A percentile compares a stretch with the other conserved stretches of the same genome.
Evolutionary conservation across 2,888 invertebrate species (phyloP).

Genomic region (Acholoe squamosa): DNA sequence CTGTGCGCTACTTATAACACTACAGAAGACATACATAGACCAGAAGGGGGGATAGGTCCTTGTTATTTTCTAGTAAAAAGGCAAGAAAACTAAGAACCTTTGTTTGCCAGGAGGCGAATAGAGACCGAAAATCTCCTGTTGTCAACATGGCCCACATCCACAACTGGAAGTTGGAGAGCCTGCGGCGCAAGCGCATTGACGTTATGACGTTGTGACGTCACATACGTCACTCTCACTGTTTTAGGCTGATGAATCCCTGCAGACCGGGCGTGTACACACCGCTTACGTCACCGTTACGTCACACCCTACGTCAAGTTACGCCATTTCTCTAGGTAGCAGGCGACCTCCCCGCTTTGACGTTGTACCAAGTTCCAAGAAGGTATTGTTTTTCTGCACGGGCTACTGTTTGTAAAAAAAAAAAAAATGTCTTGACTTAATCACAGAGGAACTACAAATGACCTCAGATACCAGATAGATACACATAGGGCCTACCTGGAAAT

Average conservation of each 20-base stretch:
- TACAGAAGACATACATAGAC: background rate
- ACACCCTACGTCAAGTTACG: slow-evolving; percentile 58
- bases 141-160: slow-evolving; percentile 40
- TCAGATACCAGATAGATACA: too few relatives aligned
- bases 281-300: slow-evolving; percentile 60
- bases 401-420: background rate
- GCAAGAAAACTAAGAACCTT: background rate
- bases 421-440: background rate
- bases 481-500: too few relatives aligned
- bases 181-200: slow-evolving; percentile 6
- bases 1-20: slow-evolving; percentile 15
- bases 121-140: background rate
- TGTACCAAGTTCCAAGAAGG: slow-evolving; percentile 16
- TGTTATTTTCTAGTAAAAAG: slow-evolving; percentile 6
- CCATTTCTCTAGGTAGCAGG: slow-evolving; percentile 59
- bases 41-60: background rate
- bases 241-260: slow-evolving; percentile 62
- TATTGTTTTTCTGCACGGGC: slow-evolving; percentile 41
- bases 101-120: background rate
- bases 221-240: slow-evolving; percentile 56
- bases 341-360: slow-evolving; percentile 44
- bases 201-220: slow-evolving; percentile 46
- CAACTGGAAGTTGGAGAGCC: slow-evolving; percentile 16
- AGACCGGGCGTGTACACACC: slow-evolving; percentile 61
- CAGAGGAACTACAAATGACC: too few relatives aligned